Conservation (phyloP, 1,140 invertebrate species). For the Panulirus ornatus region DNA sequence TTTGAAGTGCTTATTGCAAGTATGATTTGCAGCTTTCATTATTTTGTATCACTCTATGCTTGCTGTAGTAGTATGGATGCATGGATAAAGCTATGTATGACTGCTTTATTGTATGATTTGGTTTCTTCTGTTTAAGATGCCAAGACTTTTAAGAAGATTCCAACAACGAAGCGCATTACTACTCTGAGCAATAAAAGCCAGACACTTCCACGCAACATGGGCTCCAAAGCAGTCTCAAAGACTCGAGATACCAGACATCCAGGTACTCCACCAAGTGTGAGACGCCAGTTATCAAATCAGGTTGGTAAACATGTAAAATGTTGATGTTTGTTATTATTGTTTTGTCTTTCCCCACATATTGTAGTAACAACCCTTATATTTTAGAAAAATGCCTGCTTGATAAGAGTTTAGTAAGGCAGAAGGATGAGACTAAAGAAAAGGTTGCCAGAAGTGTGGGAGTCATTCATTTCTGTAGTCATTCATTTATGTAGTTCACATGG, state of each 20-base stretch:
- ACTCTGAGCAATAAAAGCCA: slow-evolving; percentile 62
- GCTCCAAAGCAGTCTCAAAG: slow-evolving; percentile 29
- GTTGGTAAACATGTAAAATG: slow-evolving; percentile 1
- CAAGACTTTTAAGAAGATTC: slow-evolving; percentile 66
- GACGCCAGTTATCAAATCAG: slow-evolving; percentile 43
- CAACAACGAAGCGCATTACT: slow-evolving; percentile 30
- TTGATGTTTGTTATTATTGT: no score
- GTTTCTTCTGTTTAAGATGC: slow-evolving; percentile 32
- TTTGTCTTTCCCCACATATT: no score
- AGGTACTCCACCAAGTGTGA: slow-evolving; percentile 43
- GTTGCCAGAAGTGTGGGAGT: no score
- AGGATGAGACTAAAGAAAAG: no score
- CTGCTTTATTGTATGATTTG: neutral
- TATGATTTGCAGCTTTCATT: neutral
- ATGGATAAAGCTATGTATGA: neutral
- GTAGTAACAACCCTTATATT: no score
- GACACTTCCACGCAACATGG: slow-evolving; percentile 68
- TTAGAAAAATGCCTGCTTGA: no score
- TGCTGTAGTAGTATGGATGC: neutral
- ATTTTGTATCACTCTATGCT: neutral
- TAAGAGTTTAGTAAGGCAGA: no score
- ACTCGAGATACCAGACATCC: slow-evolving; percentile 31
- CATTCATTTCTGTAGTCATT: no score
- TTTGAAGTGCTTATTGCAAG: neutral
- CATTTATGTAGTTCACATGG: no score